Evolutionary conservation across 2,797 vertebrate species (phyloP).

Genomic region (Pteropus rufus): DNA sequence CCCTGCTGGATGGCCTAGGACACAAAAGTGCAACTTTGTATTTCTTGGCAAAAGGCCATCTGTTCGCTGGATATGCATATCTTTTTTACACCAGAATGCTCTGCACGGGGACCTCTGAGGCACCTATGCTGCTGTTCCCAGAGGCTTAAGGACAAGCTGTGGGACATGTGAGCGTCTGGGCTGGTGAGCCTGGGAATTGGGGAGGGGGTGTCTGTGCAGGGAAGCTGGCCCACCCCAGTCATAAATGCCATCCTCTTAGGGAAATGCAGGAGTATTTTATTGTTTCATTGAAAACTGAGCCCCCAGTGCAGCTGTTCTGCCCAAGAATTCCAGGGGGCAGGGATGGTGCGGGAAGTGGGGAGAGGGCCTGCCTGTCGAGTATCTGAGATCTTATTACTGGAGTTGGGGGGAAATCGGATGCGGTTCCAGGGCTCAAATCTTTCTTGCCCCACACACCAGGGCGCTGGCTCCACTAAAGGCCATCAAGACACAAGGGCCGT

Average conservation of each 20-base stretch:
- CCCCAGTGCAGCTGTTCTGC: slow-evolving; percentile 64
- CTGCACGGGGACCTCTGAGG: not conserved
- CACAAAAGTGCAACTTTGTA: not conserved
- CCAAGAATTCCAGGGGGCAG: slow-evolving; percentile 65
- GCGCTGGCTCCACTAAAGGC: slow-evolving; percentile 11
- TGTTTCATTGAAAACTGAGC: slow-evolving; percentile 76
- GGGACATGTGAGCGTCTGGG: slow-evolving; percentile 59
- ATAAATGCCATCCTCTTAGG: slow-evolving; percentile 69
- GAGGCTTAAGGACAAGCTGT: slow-evolving; percentile 36
- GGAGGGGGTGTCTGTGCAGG: slow-evolving; percentile 61
- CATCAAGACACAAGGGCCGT: not conserved
- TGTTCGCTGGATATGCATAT: not conserved
- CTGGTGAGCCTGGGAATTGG: slow-evolving; percentile 67
- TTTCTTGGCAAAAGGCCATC: not conserved
- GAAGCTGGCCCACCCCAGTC: slow-evolving; percentile 57
- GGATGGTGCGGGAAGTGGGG: slow-evolving; percentile 30
- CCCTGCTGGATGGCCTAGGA: not conserved
- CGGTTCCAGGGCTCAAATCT: slow-evolving; percentile 55
- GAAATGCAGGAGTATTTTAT: slow-evolving; percentile 69
- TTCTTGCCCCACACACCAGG: slow-evolving; percentile 57
- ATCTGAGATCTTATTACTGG: slow-evolving; percentile 65
- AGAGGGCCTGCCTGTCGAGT: slow-evolving; percentile 9
- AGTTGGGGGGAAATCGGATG: slow-evolving; percentile 64
- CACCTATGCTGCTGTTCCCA: slow-evolving; percentile 20
- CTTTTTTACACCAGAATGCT: fast-evolving